Evolutionary conservation across 2,888 invertebrate species (phyloP), one percentile per base, ranked within the genome.

Genomic region (Nomada goodeniana): DNA sequence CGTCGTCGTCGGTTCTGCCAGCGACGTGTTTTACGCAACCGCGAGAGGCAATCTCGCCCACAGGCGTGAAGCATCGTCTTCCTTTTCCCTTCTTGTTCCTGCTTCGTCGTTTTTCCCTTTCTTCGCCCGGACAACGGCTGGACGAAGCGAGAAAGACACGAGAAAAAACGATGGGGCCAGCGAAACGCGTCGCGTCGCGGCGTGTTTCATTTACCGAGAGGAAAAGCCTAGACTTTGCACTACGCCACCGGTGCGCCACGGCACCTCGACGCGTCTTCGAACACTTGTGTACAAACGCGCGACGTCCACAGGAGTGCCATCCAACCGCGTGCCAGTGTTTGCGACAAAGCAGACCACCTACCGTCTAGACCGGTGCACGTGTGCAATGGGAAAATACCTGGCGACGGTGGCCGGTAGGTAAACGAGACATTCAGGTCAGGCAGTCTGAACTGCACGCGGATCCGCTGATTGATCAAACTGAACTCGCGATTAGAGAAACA

Each of bases 191-290:
- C 75, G 77, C 88, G 90, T 88, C 92, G 89, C 87, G 88, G 68
- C 68, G 79, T 82, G 80, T 83, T 86, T 89, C 87, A 87, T 89
- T 89, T 89, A 85, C 83, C 80, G 68, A 88, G 83, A 72, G 73
- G 83, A 80, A 70, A 72, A 82, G 84, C 80, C 86, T 86, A 89
- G 88, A 89, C 87, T 86, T 86, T 87, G 80, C 89, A 83, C 82
- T 89, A 78, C 72, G 75, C 70, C 77, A 77, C 71, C 76, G 64
- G n/a, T 36, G 74, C 36, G 29, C 60, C 50, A 61, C 77, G 77
- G 61, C 72, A 76, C 73, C 77, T 55, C 36, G 52, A 68, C 80
- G 60, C 55, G 65, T 82, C 75, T 77, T 77, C 77, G 36, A 55
- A 64, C 64, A 65, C 50, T 70, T 57, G 82, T 64, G 70, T 64